A percentile compares a stretch with the other conserved stretches of the same genome.
Evolutionary conservation across 2,113 vertebrate species (phyloP).

Genomic region (Microtus pennsylvanicus): DNA sequence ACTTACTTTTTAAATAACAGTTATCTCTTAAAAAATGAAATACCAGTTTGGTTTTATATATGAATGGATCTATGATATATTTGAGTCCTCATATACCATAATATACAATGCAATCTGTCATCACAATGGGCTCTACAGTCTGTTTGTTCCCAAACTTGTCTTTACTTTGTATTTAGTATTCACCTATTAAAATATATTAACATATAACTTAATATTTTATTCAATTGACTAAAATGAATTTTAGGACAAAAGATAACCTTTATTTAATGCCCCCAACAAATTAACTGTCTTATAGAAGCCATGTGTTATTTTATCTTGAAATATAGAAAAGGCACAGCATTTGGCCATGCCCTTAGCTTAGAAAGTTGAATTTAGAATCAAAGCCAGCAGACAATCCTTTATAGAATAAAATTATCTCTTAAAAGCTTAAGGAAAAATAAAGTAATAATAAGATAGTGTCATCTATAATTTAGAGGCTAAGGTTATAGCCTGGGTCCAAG

Average conservation of each 20-base stretch:
- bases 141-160: constrained; percentile 55
- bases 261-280: neutral
- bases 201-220: constrained; percentile 60
- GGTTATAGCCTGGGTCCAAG: neutral
- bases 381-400: constrained; percentile 5
- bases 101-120: constrained; percentile 55
- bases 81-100: constrained; percentile 49
- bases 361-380: neutral
- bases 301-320: constrained; percentile 52
- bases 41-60: constrained; percentile 60
- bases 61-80: constrained; percentile 61
- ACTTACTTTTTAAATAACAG: constrained; percentile 68
- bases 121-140: constrained; percentile 19
- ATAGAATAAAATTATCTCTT: constrained; percentile 5
- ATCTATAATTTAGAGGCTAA: constrained; percentile 38
- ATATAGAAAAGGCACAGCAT: neutral
- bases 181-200: constrained; percentile 71
- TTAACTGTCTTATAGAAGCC: constrained; percentile 11
- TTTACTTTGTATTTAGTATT: constrained; percentile 65
- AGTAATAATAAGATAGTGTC: neutral
- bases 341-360: neutral
- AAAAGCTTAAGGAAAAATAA: neutral
- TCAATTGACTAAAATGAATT: constrained; percentile 60
- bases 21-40: constrained; percentile 61
- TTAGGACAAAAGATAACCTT: constrained; percentile 38